These are phyloP conservation scores for Ennomos quercinarius DNA, from an alignment of 2,888 invertebrate species.

Conservation along the genomic window DNA sequence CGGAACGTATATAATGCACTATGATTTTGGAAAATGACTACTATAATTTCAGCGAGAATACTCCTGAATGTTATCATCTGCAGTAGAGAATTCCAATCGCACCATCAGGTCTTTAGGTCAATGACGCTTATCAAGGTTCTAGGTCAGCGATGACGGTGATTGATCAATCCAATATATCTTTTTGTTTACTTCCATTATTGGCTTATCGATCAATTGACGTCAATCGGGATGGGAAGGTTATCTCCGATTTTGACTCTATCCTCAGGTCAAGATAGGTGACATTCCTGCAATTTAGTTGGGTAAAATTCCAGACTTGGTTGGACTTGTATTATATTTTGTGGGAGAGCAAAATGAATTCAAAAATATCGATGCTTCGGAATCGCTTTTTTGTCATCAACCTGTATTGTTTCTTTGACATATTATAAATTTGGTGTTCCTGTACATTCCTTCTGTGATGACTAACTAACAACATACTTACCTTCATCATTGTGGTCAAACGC, in stretches of 20 bases:
- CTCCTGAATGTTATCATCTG: conserved; percentile 1
- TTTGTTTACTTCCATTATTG: conserved; percentile 64
- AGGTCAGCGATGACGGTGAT: conserved; percentile 56
- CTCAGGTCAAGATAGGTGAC: conserved; percentile 32
- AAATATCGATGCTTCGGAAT: too few species aligned
- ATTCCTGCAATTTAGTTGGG: conserved; percentile 10
- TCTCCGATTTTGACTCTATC: conserved; percentile 49
- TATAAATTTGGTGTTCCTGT: too few species aligned
- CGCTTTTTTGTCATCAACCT: too few species aligned
- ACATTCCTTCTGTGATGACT: too few species aligned
- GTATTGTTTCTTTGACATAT: too few species aligned
- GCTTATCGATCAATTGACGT: conserved; percentile 79
- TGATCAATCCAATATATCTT: conserved; percentile 63
- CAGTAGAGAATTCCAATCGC: conserved; percentile 19
- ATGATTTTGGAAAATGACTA: too few species aligned
- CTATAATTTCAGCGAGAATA: background rate
- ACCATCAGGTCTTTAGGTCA: conserved; percentile 27
- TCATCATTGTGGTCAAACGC: too few species aligned
- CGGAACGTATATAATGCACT: too few species aligned
- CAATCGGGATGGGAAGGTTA: conserved; percentile 70
- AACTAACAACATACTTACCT: too few species aligned
- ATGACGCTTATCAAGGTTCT: conserved; percentile 37
- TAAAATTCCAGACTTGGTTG: too few species aligned
- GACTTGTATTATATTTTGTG: too few species aligned
- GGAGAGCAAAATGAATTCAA: too few species aligned